Evolutionary conservation across 2,797 vertebrate genomes (phyloP), one percentile per base, ranked within the genome.

Genomic region (Molossus molossus): DNA sequence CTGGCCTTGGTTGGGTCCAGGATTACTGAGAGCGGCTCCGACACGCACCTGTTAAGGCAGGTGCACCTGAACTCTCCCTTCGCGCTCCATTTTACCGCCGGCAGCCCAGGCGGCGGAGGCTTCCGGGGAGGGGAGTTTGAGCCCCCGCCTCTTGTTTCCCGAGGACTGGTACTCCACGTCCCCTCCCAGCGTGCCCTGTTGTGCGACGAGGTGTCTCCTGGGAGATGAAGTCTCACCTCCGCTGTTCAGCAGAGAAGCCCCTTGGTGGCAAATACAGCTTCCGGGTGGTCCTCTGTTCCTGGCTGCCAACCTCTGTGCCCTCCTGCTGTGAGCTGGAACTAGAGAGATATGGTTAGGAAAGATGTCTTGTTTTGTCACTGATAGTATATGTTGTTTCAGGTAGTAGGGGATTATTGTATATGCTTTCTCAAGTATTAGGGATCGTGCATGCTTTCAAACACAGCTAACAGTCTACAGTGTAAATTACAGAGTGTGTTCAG

Each of bases 111-210:
- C 53, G 13, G 77, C 57, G 1, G 37, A 58, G 94, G 70, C 37
- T 83, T 75, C 77, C 94, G 96, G 97, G n/a, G n/a, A n/a, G n/a
- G n/a, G n/a, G 95, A 93, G 9, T 67, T 90, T 69, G 45, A 95
- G 97, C 96, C 55, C 55, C 18, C 0, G 17, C 2, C 0, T 9
- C 14, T 4, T 3, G 29, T 40, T 85, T 58, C 45, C 0, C 0
- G 50, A 6, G 2, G 45, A 13, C 29, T 60, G 70, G 23, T 64
- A 33, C 89, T 60, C 48, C 33, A 17, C 7, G n/a, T 90, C 33
- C 64, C 81, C 37, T 90, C 33, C 64, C 81, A 55, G 64, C 1
- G 9, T 48, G 88, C 81, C 25, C 0, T 33, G 57, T 69, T 69
- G 27, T 57, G 0, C 0, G 7, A 33, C 17, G 65, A 81, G 75